Percentiles rank a stretch among this genome's conserved stretches.
These are phyloP conservation scores for Agonopterix subpropinquella DNA, from an alignment of 2,888 invertebrate genomes.

Conservation along the genomic window DNA sequence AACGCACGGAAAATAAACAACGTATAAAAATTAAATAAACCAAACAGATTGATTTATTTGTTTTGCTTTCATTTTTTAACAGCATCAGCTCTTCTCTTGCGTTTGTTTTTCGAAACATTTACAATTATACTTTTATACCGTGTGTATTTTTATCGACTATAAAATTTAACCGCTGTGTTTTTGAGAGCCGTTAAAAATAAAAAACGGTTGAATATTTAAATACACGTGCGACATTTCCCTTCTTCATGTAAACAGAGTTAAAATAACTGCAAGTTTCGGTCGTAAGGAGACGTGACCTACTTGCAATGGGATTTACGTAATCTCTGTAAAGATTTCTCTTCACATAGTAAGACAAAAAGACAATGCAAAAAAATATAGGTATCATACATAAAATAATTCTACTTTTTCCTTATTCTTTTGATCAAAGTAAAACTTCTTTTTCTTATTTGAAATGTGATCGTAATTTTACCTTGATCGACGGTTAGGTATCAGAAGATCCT, in stretches of 20 bases:
- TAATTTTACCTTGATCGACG: no score
- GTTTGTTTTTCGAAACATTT: background rate
- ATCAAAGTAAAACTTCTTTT: no score
- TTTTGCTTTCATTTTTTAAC: background rate
- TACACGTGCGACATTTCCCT: conserved; percentile 2
- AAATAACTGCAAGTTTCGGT: conserved; percentile 4
- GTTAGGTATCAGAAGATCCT: no score
- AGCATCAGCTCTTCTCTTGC: background rate
- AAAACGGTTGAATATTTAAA: conserved; percentile 2
- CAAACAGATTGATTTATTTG: conserved; percentile 17
- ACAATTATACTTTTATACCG: no score
- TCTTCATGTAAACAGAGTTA: conserved; percentile 4
- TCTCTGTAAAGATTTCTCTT: background rate
- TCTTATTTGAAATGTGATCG: no score
- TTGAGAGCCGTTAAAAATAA: background rate
- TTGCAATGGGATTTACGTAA: conserved; percentile 5
- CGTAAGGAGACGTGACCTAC: conserved; percentile 10
- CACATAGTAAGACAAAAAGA: no score
- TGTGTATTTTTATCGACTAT: background rate
- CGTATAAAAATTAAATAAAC: conserved; percentile 32
- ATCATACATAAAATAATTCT: no score
- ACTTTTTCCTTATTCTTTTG: no score
- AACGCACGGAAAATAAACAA: conserved; percentile 33
- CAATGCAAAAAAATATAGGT: no score
- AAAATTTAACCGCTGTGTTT: background rate